These are phyloP conservation scores for Macrosoma leucophasiata DNA, from an alignment of 2,888 invertebrate genomes.

Conservation along the genomic window DNA sequence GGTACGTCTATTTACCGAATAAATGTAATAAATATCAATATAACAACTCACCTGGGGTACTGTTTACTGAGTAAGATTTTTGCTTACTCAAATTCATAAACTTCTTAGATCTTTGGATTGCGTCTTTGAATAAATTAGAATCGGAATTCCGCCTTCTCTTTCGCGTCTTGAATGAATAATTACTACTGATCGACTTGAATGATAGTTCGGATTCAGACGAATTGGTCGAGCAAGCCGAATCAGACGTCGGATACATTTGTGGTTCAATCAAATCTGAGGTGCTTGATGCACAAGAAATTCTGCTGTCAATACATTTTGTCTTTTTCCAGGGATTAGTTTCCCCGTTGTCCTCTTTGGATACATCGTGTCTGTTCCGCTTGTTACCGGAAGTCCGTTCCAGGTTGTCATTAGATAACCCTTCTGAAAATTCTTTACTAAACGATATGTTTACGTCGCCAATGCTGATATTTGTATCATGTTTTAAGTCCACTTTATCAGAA, in stretches of 20 bases:
- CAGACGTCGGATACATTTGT: constrained; percentile 29
- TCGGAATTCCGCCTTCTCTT: constrained; percentile 58
- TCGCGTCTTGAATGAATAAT: constrained; percentile 51
- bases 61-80: constrained; percentile 37
- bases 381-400: constrained; percentile 37
- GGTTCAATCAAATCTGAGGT: constrained; percentile 41
- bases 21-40: constrained; percentile 1
- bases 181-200: constrained; percentile 60
- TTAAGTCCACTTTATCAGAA: no score
- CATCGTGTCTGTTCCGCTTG: constrained; percentile 49
- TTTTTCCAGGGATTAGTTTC: constrained; percentile 49
- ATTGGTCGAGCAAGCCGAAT: constrained; percentile 36
- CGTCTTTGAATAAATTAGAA: constrained; percentile 50
- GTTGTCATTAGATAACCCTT: constrained; percentile 41
- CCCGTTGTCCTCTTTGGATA: constrained; percentile 43
- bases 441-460: constrained; percentile 45
- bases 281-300: constrained; percentile 45
- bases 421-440: constrained; percentile 46
- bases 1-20: constrained; percentile 5
- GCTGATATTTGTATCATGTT: no score
- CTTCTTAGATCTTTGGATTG: constrained; percentile 48
- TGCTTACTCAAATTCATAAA: constrained; percentile 34
- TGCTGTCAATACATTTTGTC: constrained; percentile 45
- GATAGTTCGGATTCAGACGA: constrained; percentile 56
- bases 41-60: constrained; percentile 39